Evolutionary conservation across 1,140 invertebrate genomes (phyloP), one percentile per base, ranked within the genome.

Genomic region (Stratiolaelaps scimitus): DNA sequence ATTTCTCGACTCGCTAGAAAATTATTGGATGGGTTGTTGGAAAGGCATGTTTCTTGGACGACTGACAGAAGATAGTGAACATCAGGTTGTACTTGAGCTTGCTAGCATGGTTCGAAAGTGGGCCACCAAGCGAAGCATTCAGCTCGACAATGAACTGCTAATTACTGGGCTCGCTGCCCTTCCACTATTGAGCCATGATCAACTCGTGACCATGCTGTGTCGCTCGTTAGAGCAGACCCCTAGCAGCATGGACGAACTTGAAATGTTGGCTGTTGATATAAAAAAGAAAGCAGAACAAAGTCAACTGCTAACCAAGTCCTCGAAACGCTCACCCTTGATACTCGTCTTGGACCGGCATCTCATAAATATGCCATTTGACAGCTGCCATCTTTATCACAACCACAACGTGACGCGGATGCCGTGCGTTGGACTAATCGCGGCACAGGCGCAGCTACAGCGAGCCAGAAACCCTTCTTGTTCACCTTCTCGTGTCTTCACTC

Each of bases 21-120:
- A 77, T 15, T 73, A 78, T 34, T 84, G 83, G 82, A 74, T 85
- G 1, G 78, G 80, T 43, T 79, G 81, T 43, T 85, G 81, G 80
- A 80, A 78, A 71, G 74, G 80, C 64, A 70, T 84, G 48, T 76
- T 85, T 44, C 75, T 80, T 4, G 82, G 82, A 19, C 79, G 80
- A 71, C 34, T 40, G 10, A 40, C 4, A 40, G 34, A 40, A 6
- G 34, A 40, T 6, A 40, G 5, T 6, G 10, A 4, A 10, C 34
- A 40, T 6, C 4, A 40, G 10, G 4, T 40, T 10, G 34, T 40
- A 10, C 34, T 40, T 6, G 10, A 40, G 4, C 34, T 40, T 6
- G 34, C 34, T 6, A 40, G 34, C 10, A 40, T 40, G 34, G 34
- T 40, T 40, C 4, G 10, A 40, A 40, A 40, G 34, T 40, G 34